phyloP scores from a whole-genome alignment of 2,113 vertebrate species.

The Brachyhypopomus occidentalis region DNA sequence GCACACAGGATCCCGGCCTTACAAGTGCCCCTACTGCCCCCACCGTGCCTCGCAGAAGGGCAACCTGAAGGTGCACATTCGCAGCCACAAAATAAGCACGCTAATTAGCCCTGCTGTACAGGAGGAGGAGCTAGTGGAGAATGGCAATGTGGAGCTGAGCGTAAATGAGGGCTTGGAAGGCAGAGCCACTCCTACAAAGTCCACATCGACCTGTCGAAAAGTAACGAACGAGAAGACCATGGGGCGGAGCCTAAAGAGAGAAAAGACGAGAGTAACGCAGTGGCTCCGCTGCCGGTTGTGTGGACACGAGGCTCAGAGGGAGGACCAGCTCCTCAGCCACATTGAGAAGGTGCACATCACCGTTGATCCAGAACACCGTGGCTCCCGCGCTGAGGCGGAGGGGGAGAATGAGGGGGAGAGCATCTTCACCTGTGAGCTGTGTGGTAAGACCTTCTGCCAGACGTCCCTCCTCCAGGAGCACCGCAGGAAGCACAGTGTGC shows the following conservation, averaged over 20 bases:
- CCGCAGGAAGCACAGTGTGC: slow-evolving; percentile 92
- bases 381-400: slow-evolving; percentile 65
- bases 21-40: slow-evolving; percentile 95
- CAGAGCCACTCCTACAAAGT: slow-evolving; percentile 89
- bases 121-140: slow-evolving; percentile 74
- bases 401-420: slow-evolving; percentile 68
- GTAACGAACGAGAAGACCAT: slow-evolving; percentile 84
- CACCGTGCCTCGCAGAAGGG: slow-evolving; percentile 95
- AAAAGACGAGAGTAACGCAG: slow-evolving; percentile 72
- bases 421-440: slow-evolving; percentile 86
- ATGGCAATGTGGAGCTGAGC: slow-evolving; percentile 75
- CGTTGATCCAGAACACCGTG: slow-evolving; percentile 76
- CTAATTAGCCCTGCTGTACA: slow-evolving; percentile 84
- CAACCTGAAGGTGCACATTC: slow-evolving; percentile 94
- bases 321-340: slow-evolving; percentile 88
- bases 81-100: slow-evolving; percentile 89
- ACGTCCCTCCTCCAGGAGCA: slow-evolving; percentile 95
- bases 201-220: slow-evolving; percentile 86
- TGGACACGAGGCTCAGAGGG: slow-evolving; percentile 79
- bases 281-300: slow-evolving; percentile 88
- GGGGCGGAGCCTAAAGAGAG: slow-evolving; percentile 82
- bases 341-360: slow-evolving; percentile 90
- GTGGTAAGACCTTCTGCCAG: slow-evolving; percentile 89
- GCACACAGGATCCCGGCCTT: slow-evolving; percentile 93
- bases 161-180: slow-evolving; percentile 85